These are phyloP conservation scores for Pseudocheirus occidentalis DNA, from an alignment of 2,797 vertebrate species.

Conservation along the genomic window DNA sequence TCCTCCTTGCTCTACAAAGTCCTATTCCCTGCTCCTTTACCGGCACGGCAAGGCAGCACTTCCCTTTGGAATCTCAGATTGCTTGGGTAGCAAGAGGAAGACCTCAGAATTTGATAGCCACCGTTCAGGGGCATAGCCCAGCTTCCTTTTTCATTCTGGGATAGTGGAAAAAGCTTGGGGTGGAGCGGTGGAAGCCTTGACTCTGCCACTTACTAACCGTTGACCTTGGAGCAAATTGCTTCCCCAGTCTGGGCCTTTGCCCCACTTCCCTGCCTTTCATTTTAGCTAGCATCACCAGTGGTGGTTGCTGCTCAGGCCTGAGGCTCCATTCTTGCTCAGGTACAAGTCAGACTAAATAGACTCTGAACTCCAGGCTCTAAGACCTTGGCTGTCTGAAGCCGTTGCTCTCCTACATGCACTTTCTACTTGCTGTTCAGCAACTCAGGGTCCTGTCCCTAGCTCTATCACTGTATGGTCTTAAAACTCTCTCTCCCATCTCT, in stretches of 20 bases:
- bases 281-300: not conserved
- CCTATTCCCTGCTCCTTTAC: not conserved
- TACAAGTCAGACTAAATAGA: not conserved
- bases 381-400: not conserved
- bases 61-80: not conserved
- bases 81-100: not conserved
- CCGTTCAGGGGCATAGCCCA: not conserved
- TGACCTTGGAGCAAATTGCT: not conserved
- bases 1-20: not conserved
- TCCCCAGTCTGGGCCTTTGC: not conserved
- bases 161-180: not conserved
- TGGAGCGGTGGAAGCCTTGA: not conserved
- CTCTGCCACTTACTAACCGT: not conserved
- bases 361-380: not conserved
- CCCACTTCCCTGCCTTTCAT: not conserved
- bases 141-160: not conserved
- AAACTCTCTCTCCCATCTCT: not conserved
- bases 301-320: not conserved
- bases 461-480: not conserved
- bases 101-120: not conserved
- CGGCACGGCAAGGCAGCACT: not conserved
- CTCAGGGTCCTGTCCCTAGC: not conserved
- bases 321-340: not conserved
- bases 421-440: not conserved
- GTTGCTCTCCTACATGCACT: not conserved